Evolutionary conservation across 2,113 vertebrate species (phyloP), one percentile per base, ranked within the genome.

Genomic region (Drymodes brunneopygia): DNA sequence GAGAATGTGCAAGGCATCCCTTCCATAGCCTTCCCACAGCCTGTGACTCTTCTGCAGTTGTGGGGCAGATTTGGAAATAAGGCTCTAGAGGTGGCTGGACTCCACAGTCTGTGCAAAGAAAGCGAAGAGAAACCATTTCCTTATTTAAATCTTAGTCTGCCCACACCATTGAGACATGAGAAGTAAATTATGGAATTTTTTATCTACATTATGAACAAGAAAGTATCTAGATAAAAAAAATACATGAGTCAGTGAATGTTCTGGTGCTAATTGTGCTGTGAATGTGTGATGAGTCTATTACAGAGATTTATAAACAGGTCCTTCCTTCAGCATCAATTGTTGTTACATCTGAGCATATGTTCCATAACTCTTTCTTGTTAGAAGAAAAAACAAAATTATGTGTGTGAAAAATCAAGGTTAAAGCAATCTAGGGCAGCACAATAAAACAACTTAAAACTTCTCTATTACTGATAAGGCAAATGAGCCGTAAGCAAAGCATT

Each of bases 121-220:
- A 53, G 12, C 11, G 62, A 50, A 73, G 19, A 80, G 13, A 62
- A 83, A 36, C 24, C 48, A 12, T 16, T 21, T 70, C 11, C 18
- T 50, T 77, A n/a, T 28, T 47, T 51, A 69, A 36, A 44, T 29
- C 12, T n/a, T 31, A 21, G 5, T 57, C 29, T 67, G 13, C n/a
- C 25, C 31, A 36, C 5, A 70, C 1, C 16, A 22, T 6, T 2
- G 1, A 17, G n/a, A 15, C 8, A 62, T 4, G 5, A 50, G 17
- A 62, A 65, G 21, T 21, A 60, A 71, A 58, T 12, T 0, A 40
- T 1, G 7, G 9, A 40, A 5, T 7, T 69, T 82, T 80, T 88
- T 20, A 42, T 45, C 45, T 31, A 50, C 42, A 23, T 51, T 82
- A 47, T 57, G 21, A 47, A 51, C 3, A 40, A 24, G 9, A 73